Evolutionary conservation across 1,140 invertebrate species (phyloP).

Genomic region (Nasonia longicornis): DNA sequence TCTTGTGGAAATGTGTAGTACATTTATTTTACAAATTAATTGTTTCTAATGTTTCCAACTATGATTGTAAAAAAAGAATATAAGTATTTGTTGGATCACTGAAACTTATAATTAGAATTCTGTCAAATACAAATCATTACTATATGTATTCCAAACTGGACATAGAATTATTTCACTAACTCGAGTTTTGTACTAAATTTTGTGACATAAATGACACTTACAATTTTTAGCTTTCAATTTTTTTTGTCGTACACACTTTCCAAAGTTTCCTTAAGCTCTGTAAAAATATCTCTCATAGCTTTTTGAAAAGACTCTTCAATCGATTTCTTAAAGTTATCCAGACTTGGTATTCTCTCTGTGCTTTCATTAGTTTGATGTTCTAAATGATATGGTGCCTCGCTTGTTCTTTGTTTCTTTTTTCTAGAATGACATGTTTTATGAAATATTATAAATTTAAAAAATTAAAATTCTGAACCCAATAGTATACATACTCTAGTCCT

Average conservation of each 20-base stretch:
- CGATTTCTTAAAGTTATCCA: not conserved
- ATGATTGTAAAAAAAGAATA: no score
- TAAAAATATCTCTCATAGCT: not conserved
- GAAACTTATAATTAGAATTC: no score
- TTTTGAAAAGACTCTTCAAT: not conserved
- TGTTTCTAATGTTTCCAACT: no score
- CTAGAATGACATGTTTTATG: not conserved
- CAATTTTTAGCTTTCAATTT: not conserved
- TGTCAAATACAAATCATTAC: no score
- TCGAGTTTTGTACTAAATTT: no score
- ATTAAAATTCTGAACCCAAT: not conserved
- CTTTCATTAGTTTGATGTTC: not conserved
- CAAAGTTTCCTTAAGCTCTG: not conserved
- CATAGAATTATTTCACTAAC: no score
- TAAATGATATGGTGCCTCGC: not conserved
- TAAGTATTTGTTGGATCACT: no score
- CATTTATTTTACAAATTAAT: no score
- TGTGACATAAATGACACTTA: not conserved
- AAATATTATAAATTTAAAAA: not conserved
- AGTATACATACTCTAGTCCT: not conserved
- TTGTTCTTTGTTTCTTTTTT: not conserved
- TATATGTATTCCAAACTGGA: no score
- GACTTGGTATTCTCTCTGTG: not conserved
- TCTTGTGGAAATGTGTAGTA: no score
- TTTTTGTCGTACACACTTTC: not conserved